These are phyloP conservation scores for Tachina grossa DNA, from an alignment of 2,888 invertebrate genomes.

Conservation along the genomic window DNA sequence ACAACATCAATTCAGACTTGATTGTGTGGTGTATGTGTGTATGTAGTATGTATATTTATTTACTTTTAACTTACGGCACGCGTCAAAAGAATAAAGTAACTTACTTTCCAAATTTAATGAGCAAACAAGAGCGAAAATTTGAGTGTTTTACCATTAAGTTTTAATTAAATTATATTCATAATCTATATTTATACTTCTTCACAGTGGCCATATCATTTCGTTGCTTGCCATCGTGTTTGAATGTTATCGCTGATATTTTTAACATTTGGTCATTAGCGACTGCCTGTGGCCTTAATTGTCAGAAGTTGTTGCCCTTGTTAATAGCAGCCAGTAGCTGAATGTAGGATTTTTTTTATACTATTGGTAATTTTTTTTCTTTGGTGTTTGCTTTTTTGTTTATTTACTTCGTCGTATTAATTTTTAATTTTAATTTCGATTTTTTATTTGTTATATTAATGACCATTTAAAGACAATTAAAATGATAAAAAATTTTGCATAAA, in stretches of 20 bases:
- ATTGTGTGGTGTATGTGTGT: neutral
- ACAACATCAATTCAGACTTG: slow-evolving; percentile 26
- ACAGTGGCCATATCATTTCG: neutral
- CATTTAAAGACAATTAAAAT: slow-evolving; percentile 28
- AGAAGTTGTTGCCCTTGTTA: slow-evolving; percentile 56
- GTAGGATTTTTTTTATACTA: slow-evolving; percentile 17
- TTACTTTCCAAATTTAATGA: neutral
- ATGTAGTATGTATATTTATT: slow-evolving; percentile 11
- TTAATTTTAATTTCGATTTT: slow-evolving; percentile 5
- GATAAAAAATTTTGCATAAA: slow-evolving; percentile 31
- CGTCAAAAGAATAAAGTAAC: neutral
- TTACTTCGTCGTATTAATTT: neutral
- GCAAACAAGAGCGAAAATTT: neutral
- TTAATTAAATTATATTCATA: too few species aligned
- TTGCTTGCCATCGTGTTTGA: neutral
- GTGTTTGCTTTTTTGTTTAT: neutral
- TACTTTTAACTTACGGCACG: slow-evolving; percentile 9
- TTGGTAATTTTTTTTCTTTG: neutral
- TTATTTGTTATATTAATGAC: slow-evolving; percentile 9
- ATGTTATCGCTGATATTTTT: slow-evolving; percentile 4
- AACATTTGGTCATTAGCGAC: slow-evolving; percentile 31
- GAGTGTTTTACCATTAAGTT: too few species aligned
- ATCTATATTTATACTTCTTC: too few species aligned
- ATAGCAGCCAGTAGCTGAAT: slow-evolving; percentile 48
- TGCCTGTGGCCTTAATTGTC: slow-evolving; percentile 59